A percentile compares a stretch with the other conserved stretches of the same genome.
Conservation (phyloP, 2,113 vertebrate species). For the Pseudolaguvia tuberculata region DNA sequence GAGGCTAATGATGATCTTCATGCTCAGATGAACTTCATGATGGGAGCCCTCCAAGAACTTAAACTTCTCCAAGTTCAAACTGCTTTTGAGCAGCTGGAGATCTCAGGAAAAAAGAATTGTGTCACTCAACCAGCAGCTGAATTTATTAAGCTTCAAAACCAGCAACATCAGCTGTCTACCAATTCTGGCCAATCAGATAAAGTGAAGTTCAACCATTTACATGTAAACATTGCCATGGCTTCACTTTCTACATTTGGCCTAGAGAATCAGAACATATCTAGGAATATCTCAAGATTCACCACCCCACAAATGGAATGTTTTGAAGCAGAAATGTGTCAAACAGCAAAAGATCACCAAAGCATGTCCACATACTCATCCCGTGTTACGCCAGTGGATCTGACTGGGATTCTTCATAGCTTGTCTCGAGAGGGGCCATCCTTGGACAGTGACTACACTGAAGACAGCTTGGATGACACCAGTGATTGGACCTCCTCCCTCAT, state of each 20-base stretch:
- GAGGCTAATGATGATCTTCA: constrained; percentile 93
- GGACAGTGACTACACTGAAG: constrained; percentile 65
- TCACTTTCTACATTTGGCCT: constrained; percentile 38
- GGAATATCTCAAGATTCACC: constrained; percentile 55
- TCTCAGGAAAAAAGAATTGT: constrained; percentile 68
- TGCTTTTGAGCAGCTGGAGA: constrained; percentile 81
- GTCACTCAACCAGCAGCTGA: constrained; percentile 36
- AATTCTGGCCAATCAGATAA: constrained; percentile 14
- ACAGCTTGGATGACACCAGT: constrained; percentile 70
- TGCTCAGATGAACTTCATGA: constrained; percentile 96
- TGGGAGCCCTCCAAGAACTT: constrained; percentile 94
- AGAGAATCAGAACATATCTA: constrained; percentile 43
- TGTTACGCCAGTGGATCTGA: constrained; percentile 56
- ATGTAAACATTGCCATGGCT: constrained; percentile 55
- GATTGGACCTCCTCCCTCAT: constrained; percentile 95
- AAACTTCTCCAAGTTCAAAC: constrained; percentile 95
- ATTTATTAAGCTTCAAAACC: constrained; percentile 15
- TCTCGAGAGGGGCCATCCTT: constrained; percentile 68
- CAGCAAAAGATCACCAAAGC: constrained; percentile 44
- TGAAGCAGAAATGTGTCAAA: constrained; percentile 57
- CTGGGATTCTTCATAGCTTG: constrained; percentile 63
- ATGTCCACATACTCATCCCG: background rate
- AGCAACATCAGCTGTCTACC: background rate
- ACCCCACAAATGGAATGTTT: constrained; percentile 60
- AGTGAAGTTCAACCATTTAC: constrained; percentile 21